Base-by-base conservation (phyloP, 2,888 invertebrate species). In the Chrysolina americana region DNA sequence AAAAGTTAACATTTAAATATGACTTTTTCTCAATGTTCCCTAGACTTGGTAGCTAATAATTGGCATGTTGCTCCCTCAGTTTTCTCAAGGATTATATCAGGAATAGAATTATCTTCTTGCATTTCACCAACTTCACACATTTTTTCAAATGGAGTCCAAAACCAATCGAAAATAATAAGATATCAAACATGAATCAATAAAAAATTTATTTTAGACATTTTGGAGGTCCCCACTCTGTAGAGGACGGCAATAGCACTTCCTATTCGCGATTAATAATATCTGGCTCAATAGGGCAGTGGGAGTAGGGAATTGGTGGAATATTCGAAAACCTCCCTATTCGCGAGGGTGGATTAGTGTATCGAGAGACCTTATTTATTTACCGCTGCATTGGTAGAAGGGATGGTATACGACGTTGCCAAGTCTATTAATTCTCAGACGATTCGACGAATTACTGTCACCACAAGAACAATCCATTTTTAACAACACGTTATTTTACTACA, bases 211-310 rank as follows among this genome's bases (percentile, higher is more conserved):
- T 36, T 5, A 41, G 23, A 63, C 0, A 8, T 23, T 28, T 36
- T 13, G 11, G 3, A 17, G n/a, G 17, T 15, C 36, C 21, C 41
- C 53, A 68, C 68, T 21, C 68, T 53, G 41, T 68, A 68, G 5
- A 4, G 47, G 15, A 66, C 9, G 28, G 41, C 65, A 2, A 65
- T 41, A 53, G 41, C 41, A 71, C 53, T 36, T 44, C 41, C 44
- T 63, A 68, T 68, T 68, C 68, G 71, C 69, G 70, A 75, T 74
- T 74, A 68, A 74, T 65, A 41, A 75, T 76, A 79, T 80, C 68
- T 81, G 76, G 82, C 79, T 83, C 83, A 85, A 82, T 84, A 78
- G 85, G 84, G 82, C 83, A 84, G 79, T 83, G 78, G 82, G 80
- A 82, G 81, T 79, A 77, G 59, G 63, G 71, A 69, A 75, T 75